Percentiles rank a stretch among this genome's conserved stretches.
Conservation (phyloP, 2,797 vertebrate genomes). For the Cynodonichthys magdalenae region DNA sequence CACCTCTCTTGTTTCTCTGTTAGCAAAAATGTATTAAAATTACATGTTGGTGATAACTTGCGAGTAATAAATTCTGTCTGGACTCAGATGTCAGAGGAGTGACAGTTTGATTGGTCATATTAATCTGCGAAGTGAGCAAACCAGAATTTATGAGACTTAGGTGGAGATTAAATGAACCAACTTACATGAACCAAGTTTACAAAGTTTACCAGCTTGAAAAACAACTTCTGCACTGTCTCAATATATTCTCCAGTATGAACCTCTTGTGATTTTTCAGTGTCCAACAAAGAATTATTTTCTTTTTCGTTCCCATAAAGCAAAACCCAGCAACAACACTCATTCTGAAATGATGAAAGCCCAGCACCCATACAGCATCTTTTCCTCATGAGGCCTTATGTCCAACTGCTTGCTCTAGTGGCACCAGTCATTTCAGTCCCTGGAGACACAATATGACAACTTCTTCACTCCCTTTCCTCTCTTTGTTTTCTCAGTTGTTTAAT, state of each 20-base stretch:
- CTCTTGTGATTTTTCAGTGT: slow-evolving; percentile 4
- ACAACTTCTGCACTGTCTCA: not conserved
- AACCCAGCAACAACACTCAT: slow-evolving; percentile 28
- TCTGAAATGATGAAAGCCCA: slow-evolving; percentile 49
- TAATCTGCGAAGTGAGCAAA: too few species aligned
- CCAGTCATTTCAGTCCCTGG: slow-evolving; percentile 52
- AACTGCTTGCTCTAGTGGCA: slow-evolving; percentile 56
- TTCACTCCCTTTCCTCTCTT: slow-evolving; percentile 65
- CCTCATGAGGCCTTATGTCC: slow-evolving; percentile 55
- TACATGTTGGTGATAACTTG: too few species aligned
- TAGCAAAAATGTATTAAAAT: too few species aligned
- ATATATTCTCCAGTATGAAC: not conserved
- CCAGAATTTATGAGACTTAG: not conserved
- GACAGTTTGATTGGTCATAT: too few species aligned
- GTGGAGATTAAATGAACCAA: not conserved
- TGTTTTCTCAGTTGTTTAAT: slow-evolving; percentile 80
- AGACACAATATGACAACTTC: slow-evolving; percentile 72
- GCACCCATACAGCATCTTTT: slow-evolving; percentile 57
- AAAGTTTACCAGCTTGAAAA: not conserved
- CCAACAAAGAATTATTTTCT: slow-evolving; percentile 25
- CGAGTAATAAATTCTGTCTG: too few species aligned
- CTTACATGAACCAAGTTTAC: too few species aligned
- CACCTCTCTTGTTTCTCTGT: too few species aligned
- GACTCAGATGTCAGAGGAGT: too few species aligned
- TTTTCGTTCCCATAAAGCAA: slow-evolving; percentile 15